Conservation (phyloP, 1,140 invertebrate species). For the Centruroides sculpturatus region DNA sequence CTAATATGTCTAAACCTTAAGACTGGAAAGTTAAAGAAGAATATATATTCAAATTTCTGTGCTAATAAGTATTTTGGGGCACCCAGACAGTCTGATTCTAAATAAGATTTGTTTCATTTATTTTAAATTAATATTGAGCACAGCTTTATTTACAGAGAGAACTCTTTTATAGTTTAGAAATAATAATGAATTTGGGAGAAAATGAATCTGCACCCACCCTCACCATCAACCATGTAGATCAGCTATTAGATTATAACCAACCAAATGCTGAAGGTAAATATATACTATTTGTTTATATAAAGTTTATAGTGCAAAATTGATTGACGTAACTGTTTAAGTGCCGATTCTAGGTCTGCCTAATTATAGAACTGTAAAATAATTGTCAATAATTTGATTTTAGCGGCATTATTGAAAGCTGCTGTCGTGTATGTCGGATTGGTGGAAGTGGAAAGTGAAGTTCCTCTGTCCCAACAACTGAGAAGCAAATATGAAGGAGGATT, state of each 20-base stretch:
- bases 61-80: too few relatives aligned
- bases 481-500: slow-evolving; percentile 32
- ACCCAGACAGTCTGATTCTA: too few relatives aligned
- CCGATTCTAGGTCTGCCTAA: too few relatives aligned
- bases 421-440: slow-evolving; percentile 33
- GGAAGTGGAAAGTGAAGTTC: slow-evolving; percentile 19
- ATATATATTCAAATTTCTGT: too few relatives aligned
- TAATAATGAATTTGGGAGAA: slow-evolving; percentile 18
- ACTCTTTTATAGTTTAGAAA: slow-evolving; percentile 5
- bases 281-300: too few relatives aligned
- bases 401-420: slow-evolving; percentile 36
- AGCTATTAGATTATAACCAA: slow-evolving; percentile 34
- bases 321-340: too few relatives aligned
- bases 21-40: too few relatives aligned
- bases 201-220: slow-evolving; percentile 21
- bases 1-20: too few relatives aligned
- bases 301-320: too few relatives aligned
- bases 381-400: slow-evolving; percentile 17
- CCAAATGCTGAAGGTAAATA: slow-evolving; percentile 30
- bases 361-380: too few relatives aligned
- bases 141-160: not conserved
- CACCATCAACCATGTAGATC: slow-evolving; percentile 25
- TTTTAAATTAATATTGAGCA: too few relatives aligned
- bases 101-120: too few relatives aligned
- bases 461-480: slow-evolving; percentile 29